Base-by-base conservation (phyloP, 1,140 invertebrate genomes). In the Ips nitidus region DNA sequence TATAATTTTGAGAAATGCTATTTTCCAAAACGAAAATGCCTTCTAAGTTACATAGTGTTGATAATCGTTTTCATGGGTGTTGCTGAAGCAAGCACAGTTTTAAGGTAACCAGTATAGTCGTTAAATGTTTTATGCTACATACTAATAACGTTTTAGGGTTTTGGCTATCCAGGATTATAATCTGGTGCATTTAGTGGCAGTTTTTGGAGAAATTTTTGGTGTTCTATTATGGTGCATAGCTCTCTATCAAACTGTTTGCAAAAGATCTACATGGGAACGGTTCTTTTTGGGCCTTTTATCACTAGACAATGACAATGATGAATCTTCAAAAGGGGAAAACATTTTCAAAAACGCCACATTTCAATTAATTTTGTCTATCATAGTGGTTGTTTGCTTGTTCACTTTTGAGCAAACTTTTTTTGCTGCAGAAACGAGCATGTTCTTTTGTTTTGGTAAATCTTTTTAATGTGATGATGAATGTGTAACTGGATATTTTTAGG, bases 201-300 rank as follows among this genome's bases (percentile, higher is more conserved):
- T 70, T 36, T 22, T 70, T 3, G 61, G 68, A 37, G 68, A 70
- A 50, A 42, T 70, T 56, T 37, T 64, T 4, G 68, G 68, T n/a
- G 42, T 65, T 8, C 55, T 57, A 8, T 64, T 70, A 45, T 70
- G 68, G 68, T 43, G 2, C 6, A 65, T 57, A 3, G 68, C 68
- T n/a, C 36, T 65, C 4, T 70, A 70, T 53, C 68, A 70, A 47
- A 36, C 61, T 2, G 40, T 2, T 52, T 70, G 52, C n/a, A 70
- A 70, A 52, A 40, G 38, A 7, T 4, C 57, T 58, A 43, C 60
- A 36, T 70, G 68, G 68, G 42, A 65, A 50, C 4, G 55, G 37
- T 39, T 70, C 41, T 70, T 70, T 39, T 41, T 43, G 3, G 61
- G 45, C n/a, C 57, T 70, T 22, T 36, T 39, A 4, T 41, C 8